phyloP scores from a whole-genome alignment of 2,113 vertebrate genomes.

The Mesitornis unicolor region DNA sequence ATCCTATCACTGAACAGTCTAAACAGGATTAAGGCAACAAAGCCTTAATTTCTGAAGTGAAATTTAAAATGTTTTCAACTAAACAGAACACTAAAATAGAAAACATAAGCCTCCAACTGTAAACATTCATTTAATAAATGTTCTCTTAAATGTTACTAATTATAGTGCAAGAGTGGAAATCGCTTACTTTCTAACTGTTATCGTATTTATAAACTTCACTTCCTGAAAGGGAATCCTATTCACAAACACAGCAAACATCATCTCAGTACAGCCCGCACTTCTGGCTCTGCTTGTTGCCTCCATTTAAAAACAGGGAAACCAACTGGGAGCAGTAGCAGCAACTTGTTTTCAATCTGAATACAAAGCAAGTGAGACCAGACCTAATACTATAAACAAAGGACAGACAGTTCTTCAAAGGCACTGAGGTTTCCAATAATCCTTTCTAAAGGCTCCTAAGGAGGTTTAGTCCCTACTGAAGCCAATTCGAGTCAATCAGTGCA shows the following conservation, averaged over 20 bases:
- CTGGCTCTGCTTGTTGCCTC: not conserved
- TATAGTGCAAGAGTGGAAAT: not conserved
- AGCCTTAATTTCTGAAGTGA: not conserved
- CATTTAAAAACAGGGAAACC: not conserved
- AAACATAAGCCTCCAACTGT: not conserved
- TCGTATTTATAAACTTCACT: not conserved
- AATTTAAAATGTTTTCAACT: not conserved
- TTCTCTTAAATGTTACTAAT: not conserved
- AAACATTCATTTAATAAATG: not conserved
- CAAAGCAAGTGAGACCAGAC: conserved; percentile 18
- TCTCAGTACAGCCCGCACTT: not conserved
- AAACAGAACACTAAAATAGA: not conserved
- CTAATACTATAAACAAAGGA: conserved; percentile 2
- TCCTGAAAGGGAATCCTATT: not conserved
- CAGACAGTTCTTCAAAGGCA: conserved; percentile 7
- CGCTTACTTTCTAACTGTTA: not conserved
- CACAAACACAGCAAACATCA: not conserved
- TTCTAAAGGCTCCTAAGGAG: conserved; percentile 35
- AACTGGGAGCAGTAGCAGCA: conserved; percentile 4
- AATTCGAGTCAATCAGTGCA: not conserved
- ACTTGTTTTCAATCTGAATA: conserved; percentile 15
- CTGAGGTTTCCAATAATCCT: conserved; percentile 3
- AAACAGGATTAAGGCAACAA: conserved; percentile 7
- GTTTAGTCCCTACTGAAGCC: conserved; percentile 15
- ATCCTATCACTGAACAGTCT: not conserved